Conservation (phyloP, 2,888 invertebrate genomes). For the Terebella lapidaria region DNA sequence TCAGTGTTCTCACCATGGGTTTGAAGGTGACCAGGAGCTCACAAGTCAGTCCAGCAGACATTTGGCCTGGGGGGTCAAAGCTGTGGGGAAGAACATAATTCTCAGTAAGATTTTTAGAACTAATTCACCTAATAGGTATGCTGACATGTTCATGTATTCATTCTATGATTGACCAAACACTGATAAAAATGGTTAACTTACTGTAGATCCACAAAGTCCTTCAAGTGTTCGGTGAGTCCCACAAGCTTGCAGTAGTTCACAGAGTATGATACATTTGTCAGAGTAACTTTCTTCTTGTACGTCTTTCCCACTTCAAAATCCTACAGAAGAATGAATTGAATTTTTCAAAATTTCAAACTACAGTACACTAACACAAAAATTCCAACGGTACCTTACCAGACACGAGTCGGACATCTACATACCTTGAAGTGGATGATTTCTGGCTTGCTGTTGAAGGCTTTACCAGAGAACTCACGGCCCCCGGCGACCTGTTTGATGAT, state of each 20-base stretch:
- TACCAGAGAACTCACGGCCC: slow-evolving; percentile 47
- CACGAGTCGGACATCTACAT: too few species aligned
- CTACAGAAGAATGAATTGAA: slow-evolving; percentile 29
- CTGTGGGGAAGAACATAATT: slow-evolving; percentile 29
- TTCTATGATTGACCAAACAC: too few species aligned
- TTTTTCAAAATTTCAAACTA: too few species aligned
- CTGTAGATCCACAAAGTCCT: slow-evolving; percentile 51
- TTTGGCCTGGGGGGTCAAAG: slow-evolving; percentile 53
- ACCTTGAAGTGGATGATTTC: slow-evolving; percentile 53
- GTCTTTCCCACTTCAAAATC: slow-evolving; percentile 51
- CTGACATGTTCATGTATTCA: too few species aligned
- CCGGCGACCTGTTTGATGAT: slow-evolving; percentile 50
- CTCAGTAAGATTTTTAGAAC: neutral
- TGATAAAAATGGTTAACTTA: too few species aligned
- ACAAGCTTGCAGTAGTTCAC: slow-evolving; percentile 51
- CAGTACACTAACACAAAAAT: too few species aligned
- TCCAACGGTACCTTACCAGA: too few species aligned
- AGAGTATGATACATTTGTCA: slow-evolving; percentile 53
- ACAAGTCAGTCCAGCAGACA: slow-evolving; percentile 53
- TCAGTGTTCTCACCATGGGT: slow-evolving; percentile 50
- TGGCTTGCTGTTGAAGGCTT: slow-evolving; percentile 51
- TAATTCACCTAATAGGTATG: too few species aligned
- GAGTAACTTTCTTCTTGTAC: slow-evolving; percentile 50
- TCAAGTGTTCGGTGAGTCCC: slow-evolving; percentile 49
- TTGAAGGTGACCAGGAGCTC: slow-evolving; percentile 51